phyloP scores from a whole-genome alignment of 2,888 invertebrate species.

The Lamellibrachia columna region DNA sequence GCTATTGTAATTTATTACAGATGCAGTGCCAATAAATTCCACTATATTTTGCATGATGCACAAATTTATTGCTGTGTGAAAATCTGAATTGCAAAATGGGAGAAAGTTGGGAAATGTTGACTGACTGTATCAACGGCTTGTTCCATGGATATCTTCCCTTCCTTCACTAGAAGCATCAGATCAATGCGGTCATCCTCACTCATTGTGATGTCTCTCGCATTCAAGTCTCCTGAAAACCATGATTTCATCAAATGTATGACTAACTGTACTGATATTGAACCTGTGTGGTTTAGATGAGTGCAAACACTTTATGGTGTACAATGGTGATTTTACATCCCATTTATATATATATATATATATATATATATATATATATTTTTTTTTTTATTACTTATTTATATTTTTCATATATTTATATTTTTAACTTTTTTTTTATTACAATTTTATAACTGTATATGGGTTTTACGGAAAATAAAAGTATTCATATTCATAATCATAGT shows the following conservation, averaged over 20 bases:
- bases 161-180: slow-evolving; percentile 63
- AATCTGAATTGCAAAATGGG: background rate
- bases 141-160: slow-evolving; percentile 61
- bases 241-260: background rate
- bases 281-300: too few relatives aligned
- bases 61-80: background rate
- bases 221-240: slow-evolving; percentile 47
- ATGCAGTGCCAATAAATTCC: too few relatives aligned
- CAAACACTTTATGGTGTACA: too few relatives aligned
- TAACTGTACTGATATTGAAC: background rate
- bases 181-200: slow-evolving; percentile 62
- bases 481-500: too few relatives aligned
- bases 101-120: background rate
- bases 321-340: too few relatives aligned
- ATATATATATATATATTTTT: background rate
- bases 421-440: too few relatives aligned
- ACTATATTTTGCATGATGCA: too few relatives aligned
- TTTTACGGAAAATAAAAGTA: too few relatives aligned
- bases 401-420: too few relatives aligned
- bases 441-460: too few relatives aligned
- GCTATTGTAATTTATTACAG: too few relatives aligned
- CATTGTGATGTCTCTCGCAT: slow-evolving; percentile 64
- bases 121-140: slow-evolving; percentile 62
- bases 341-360: too few relatives aligned
- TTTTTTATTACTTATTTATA: slow-evolving; percentile 22